Conservation (phyloP, 1,140 invertebrate species). For the Macrocentrus cingulum region DNA sequence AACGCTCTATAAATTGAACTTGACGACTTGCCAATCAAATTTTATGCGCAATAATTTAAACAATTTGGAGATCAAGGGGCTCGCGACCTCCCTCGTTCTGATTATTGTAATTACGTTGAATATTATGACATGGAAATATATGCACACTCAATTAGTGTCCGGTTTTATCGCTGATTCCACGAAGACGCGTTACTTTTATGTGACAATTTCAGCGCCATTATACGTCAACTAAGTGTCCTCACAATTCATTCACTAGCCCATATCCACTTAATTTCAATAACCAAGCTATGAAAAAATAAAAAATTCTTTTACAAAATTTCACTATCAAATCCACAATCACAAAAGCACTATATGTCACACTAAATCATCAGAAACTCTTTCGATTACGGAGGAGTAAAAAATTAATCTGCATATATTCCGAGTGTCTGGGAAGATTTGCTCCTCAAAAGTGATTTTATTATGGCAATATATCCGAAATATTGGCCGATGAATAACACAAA, state of each 20-base stretch:
- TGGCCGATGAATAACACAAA: conserved; percentile 8
- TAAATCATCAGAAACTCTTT: not conserved
- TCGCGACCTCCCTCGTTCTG: conserved; percentile 1
- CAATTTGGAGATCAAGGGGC: not conserved
- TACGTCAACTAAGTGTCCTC: not conserved
- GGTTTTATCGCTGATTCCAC: conserved; percentile 38
- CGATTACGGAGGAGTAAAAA: not conserved
- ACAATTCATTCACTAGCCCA: conserved; percentile 1
- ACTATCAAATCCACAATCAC: not conserved
- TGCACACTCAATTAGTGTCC: conserved; percentile 47
- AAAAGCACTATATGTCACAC: too few species aligned
- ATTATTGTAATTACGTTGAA: conserved; percentile 31
- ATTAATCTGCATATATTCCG: not conserved
- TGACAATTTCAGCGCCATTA: conserved; percentile 21
- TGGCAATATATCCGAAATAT: not conserved
- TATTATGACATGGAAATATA: conserved; percentile 38
- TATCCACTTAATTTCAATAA: conserved; percentile 6
- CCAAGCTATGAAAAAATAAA: not conserved
- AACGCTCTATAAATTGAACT: not conserved
- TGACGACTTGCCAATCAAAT: conserved; percentile 17
- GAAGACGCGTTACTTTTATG: conserved; percentile 26
- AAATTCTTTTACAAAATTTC: conserved; percentile 1
- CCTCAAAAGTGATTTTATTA: conserved; percentile 14
- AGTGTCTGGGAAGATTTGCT: not conserved
- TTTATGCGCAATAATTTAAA: conserved; percentile 1